These are phyloP conservation scores for Diadumene lineata DNA, from an alignment of 92 coral and sea anemone genomes.

Conservation along the genomic window DNA sequence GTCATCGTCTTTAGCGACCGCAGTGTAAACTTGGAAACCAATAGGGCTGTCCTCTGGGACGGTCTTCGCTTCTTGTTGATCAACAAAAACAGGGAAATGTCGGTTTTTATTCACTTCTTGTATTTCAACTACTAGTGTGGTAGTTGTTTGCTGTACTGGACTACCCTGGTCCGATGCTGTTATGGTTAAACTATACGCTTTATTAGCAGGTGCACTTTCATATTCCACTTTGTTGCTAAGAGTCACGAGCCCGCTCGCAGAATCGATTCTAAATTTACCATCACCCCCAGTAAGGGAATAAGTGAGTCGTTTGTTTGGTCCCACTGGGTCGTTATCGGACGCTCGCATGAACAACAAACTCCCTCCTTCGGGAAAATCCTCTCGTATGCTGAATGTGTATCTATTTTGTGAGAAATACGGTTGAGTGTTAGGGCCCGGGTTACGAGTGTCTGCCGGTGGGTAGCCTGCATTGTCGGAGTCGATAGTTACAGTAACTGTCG, in stretches of 20 bases:
- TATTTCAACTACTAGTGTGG: conserved; percentile 40
- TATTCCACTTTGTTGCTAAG: conserved; percentile 36
- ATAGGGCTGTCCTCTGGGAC: conserved; percentile 34
- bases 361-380: conserved; percentile 53
- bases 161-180: conserved; percentile 42
- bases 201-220: conserved; percentile 31
- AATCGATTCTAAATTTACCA: conserved; percentile 37
- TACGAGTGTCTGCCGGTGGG: conserved; percentile 30
- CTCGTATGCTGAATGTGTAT: conserved; percentile 51
- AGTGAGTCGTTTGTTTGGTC: conserved; percentile 43
- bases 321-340: conserved; percentile 48
- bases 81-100: conserved; percentile 33
- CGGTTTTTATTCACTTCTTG: conserved; percentile 58
- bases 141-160: conserved; percentile 13
- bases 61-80: conserved; percentile 21
- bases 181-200: conserved; percentile 32
- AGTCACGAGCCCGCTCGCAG: conserved; percentile 47
- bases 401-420: conserved; percentile 56
- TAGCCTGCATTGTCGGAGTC: conserved; percentile 15
- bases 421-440: conserved; percentile 40
- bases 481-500: conserved; percentile 15
- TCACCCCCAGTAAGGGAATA: conserved; percentile 42
- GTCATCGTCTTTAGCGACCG: conserved; percentile 56
- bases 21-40: conserved; percentile 26
- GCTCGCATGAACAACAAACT: conserved; percentile 50